A percentile compares a stretch with the other conserved stretches of the same genome.
phyloP scores from a whole-genome alignment of 2,797 vertebrate genomes.

The Lagorchestes hirsutus region DNA sequence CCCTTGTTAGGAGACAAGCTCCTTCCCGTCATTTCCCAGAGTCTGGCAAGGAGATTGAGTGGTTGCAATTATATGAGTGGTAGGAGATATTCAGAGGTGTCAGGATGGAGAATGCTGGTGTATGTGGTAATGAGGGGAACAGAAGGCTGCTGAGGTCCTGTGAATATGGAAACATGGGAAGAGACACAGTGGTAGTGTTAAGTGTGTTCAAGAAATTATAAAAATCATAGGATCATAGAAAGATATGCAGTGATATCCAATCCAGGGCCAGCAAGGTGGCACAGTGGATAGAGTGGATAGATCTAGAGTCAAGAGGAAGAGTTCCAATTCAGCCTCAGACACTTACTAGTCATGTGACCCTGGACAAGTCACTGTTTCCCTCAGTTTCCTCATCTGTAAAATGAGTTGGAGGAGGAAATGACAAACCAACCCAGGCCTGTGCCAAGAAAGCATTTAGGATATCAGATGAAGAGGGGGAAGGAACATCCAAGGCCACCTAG shows the following conservation, averaged over 20 bases:
- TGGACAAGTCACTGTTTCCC: neutral
- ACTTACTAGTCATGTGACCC: neutral
- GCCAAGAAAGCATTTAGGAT: neutral
- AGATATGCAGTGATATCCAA: neutral
- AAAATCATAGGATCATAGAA: neutral
- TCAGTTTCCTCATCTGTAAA: neutral
- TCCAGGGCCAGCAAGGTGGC: neutral
- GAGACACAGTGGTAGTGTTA: neutral
- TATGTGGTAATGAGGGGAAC: neutral
- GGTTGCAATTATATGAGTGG: neutral
- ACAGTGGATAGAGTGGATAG: too few species aligned
- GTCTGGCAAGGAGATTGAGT: neutral
- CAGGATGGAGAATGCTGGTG: neutral
- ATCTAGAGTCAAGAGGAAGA: neutral
- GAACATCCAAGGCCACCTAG: neutral
- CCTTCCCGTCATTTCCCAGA: neutral
- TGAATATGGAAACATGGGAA: neutral
- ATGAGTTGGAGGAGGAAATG: neutral
- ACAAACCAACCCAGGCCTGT: neutral
- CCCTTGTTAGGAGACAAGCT: neutral
- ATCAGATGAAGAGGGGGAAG: neutral
- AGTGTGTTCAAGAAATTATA: neutral
- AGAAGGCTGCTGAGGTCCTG: neutral
- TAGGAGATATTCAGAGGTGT: neutral
- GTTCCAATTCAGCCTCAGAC: neutral